These are phyloP conservation scores for Masticophis lateralis DNA, from an alignment of 2,797 vertebrate species.

Conservation along the genomic window DNA sequence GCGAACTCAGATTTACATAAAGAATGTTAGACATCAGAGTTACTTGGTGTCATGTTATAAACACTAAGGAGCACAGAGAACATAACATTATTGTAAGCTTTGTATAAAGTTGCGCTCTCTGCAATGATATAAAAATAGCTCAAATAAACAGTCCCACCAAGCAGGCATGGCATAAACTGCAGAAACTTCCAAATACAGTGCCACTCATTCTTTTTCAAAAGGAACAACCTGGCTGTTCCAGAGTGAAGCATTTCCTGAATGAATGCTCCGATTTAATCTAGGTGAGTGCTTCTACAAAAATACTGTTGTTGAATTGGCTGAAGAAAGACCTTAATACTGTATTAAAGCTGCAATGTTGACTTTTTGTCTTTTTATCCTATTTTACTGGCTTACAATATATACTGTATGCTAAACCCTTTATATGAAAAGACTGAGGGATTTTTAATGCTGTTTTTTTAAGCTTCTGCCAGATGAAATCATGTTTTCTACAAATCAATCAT, in stretches of 20 bases:
- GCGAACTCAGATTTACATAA: background rate
- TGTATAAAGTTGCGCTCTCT: constrained; percentile 25
- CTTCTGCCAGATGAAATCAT: constrained; percentile 18
- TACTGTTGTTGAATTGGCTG: constrained; percentile 42
- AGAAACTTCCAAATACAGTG: background rate
- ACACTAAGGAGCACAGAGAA: background rate
- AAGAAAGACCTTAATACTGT: constrained; percentile 45
- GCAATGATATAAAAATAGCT: constrained; percentile 50
- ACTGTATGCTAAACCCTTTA: constrained; percentile 16
- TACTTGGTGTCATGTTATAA: constrained; percentile 42
- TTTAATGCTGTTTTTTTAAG: background rate
- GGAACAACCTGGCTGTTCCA: background rate
- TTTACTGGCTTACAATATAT: constrained; percentile 58
- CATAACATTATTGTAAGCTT: background rate
- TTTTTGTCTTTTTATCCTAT: constrained; percentile 58
- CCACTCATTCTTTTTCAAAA: background rate
- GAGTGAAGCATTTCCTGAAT: background rate
- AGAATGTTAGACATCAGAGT: constrained; percentile 31
- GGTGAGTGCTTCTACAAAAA: background rate
- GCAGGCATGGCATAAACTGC: background rate
- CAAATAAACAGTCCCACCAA: constrained; percentile 27
- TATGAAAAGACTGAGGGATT: background rate
- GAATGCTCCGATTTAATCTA: background rate
- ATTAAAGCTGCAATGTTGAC: constrained; percentile 44
- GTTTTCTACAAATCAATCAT: constrained; percentile 33